Evolutionary conservation across 1,140 invertebrate species (phyloP), one percentile per base, ranked within the genome.

Genomic region (Microplitis demolitor): DNA sequence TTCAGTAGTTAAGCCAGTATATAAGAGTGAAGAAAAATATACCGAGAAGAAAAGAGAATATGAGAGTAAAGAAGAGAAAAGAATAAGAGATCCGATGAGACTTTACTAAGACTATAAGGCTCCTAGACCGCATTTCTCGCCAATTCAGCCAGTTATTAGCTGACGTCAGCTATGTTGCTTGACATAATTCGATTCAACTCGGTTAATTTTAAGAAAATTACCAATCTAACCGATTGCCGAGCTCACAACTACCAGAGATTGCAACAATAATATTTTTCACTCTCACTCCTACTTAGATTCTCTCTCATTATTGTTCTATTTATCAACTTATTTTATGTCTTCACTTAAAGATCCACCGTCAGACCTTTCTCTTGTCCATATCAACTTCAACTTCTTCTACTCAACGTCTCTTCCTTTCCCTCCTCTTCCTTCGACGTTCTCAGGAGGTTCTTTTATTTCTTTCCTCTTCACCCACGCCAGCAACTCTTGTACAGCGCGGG

Each of bases 171-270:
- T 64, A 35, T 50, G 58, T 77, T 75, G 80, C 82, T 81, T 80
- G 79, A 80, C 84, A 85, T 85, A 84, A 85, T 84, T 85, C 78
- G 78, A 84, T 85, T 84, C 79, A 84, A 85, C 83, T 84, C 83
- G 80, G 80, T 84, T 84, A 83, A 85, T 84, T 84, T 85, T 58
- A 79, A 78, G 82, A 84, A 84, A 85, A 84, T 85, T 84, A 81
- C 79, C 82, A 85, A 84, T 85, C 82, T 83, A 81, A 73, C 77
- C 69, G 56, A 73, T 76, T 75, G 74, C 73, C 78, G 75, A 75
- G 72, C 75, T 76, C 76, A 24, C 56, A 24, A 24, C 9, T 58
- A 16, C 56, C 8, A 31, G 56, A 58, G 56, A 58, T 58, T 58
- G 24, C 56, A 24, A 24, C 16, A 58, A 58, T 58, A 6, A 6